Percentiles rank a stretch among this genome's conserved stretches.
phyloP scores from a whole-genome alignment of 2,888 invertebrate genomes.

The Galeruca laticollis region DNA sequence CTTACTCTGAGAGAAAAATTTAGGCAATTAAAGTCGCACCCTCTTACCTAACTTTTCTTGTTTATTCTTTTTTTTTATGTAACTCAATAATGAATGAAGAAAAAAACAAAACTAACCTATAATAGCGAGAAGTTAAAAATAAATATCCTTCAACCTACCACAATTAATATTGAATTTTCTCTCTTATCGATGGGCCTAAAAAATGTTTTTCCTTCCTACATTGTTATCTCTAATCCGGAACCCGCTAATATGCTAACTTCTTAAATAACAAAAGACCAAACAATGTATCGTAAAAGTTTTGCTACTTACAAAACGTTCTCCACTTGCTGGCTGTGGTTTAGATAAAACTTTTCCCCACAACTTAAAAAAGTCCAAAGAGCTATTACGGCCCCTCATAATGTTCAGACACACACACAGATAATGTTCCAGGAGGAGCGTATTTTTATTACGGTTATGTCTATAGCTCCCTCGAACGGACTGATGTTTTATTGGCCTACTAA shows the following conservation, averaged over 20 bases:
- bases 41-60: too few relatives aligned
- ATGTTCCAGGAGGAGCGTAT: conserved; percentile 54
- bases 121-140: neutral
- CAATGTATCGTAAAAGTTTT: conserved; percentile 49
- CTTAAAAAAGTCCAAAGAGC: conserved; percentile 59
- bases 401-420: conserved; percentile 57
- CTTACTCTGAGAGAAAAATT: too few relatives aligned
- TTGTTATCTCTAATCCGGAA: conserved; percentile 41
- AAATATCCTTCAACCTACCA: neutral
- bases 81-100: too few relatives aligned
- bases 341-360: conserved; percentile 60
- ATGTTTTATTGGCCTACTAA: neutral
- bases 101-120: too few relatives aligned
- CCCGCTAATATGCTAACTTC: conserved; percentile 45
- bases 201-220: conserved; percentile 15
- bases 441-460: conserved; percentile 52
- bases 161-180: neutral
- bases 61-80: too few relatives aligned
- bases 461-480: neutral
- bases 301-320: conserved; percentile 43
- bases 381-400: conserved; percentile 59
- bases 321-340: conserved; percentile 43
- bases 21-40: too few relatives aligned
- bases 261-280: conserved; percentile 42
- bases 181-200: neutral